Evolutionary conservation across 1,140 invertebrate species (phyloP), one percentile per base, ranked within the genome.

Genomic region (Mercenaria mercenaria): DNA sequence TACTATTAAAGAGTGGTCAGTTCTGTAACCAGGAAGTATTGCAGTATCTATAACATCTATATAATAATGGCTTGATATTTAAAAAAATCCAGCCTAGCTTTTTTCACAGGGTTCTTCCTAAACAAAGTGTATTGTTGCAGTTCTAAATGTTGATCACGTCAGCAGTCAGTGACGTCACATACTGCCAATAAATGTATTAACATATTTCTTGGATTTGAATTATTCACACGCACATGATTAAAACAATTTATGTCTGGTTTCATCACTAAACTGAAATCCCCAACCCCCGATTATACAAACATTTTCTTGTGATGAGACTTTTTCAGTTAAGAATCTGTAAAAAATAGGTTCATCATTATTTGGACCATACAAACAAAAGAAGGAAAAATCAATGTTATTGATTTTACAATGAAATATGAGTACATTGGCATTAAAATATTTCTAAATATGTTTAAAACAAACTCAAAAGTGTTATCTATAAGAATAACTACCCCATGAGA

Each of bases 401-500:
- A 88, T 90, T 39, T 72, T 50, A 37, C 37, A 37, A 69, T 90
- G 23, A 39, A 90, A 26, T 29, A 74, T 59, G 6, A 85, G 20
- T 32, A 79, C 8, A 79, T 85, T 90, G 8, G 81, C 89, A 29
- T 39, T 29, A 47, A 39, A 37, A 56, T 79, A 59, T 52, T 64
- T 85, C 3, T 85, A 10, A 20, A 23, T 29, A 52, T 29, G 4
- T 20, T 23, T 56, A n/a, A 79, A 41, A 56, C 50, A 37, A 67
- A 90, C 0, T 90, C 81, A 80, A 85, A 80, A 47, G 64, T 79
- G 52, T 90, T 90, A 26, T 79, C 85, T 39, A 85, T 56, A 6
- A 90, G 26, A 29, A 90, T 69, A 10, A 72, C 81, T 37, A 79
- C 82, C 13, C 89, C 89, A n/a, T n/a, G n/a, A n/a, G n/a, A n/a